Percentiles rank a stretch among this genome's conserved stretches.
phyloP scores from a whole-genome alignment of 2,888 invertebrate genomes.

The Acanthosepion pharaonis region DNA sequence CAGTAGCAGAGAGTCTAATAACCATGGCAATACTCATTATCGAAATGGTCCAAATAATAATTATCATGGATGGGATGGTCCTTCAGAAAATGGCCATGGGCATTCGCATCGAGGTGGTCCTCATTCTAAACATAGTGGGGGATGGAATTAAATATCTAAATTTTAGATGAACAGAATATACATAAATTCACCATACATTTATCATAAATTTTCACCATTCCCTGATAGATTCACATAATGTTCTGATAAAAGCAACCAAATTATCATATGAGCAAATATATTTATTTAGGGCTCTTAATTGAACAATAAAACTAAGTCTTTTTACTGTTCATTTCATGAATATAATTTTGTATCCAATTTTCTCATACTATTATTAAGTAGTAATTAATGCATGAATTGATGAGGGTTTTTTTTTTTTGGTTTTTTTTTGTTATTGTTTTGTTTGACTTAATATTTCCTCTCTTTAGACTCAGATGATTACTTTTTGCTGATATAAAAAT shows the following conservation, averaged over 20 bases:
- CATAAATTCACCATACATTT: not conserved
- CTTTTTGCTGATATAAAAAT: not conserved
- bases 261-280: not conserved
- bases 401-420: no score
- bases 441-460: not conserved
- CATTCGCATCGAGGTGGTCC: constrained; percentile 53
- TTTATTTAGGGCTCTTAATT: not conserved
- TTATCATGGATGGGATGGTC: constrained; percentile 64
- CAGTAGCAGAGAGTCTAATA: constrained; percentile 56
- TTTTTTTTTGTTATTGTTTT: not conserved
- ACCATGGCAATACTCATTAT: constrained; percentile 62
- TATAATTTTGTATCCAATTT: not conserved
- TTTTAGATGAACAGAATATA: not conserved
- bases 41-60: constrained; percentile 60
- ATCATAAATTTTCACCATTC: not conserved
- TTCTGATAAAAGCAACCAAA: not conserved
- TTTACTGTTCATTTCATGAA: not conserved
- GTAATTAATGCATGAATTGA: not conserved
- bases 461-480: not conserved
- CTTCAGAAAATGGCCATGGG: constrained; percentile 56
- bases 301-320: not conserved
- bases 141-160: constrained; percentile 52
- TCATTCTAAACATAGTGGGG: constrained; percentile 52
- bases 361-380: not conserved
- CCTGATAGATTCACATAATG: not conserved